A percentile compares a stretch with the other conserved stretches of the same genome.
Conservation (phyloP, 2,113 vertebrate species). For the Calyptomena viridis region DNA sequence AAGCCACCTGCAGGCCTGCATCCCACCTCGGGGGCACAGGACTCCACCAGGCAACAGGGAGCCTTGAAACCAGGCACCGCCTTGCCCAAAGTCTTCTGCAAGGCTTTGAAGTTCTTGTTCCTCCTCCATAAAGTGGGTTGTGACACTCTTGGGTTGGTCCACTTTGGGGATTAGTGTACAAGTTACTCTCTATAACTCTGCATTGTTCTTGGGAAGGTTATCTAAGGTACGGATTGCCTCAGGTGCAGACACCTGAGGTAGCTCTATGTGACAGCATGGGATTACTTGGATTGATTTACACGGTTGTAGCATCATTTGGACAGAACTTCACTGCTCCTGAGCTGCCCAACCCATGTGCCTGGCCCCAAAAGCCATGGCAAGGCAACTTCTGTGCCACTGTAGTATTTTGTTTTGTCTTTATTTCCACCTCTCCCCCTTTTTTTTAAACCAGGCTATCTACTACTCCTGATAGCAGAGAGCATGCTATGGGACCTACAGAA, state of each 20-base stretch:
- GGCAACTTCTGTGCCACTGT: neutral
- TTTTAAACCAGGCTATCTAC: neutral
- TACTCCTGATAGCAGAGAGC: neutral
- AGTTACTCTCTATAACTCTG: neutral
- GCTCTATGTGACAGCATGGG: neutral
- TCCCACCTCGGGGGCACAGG: fast-evolving
- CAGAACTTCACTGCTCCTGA: neutral
- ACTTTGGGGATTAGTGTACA: neutral
- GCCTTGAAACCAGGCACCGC: neutral
- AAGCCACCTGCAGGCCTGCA: neutral
- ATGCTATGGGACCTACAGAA: neutral
- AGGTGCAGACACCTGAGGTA: neutral
- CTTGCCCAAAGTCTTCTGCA: neutral
- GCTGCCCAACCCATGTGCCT: neutral
- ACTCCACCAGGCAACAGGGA: neutral
- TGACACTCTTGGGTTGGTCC: neutral
- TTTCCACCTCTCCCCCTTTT: neutral
- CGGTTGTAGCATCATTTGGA: neutral
- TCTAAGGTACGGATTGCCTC: neutral
- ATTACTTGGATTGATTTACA: neutral
- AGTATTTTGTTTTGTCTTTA: neutral
- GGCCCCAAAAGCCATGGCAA: fast-evolving
- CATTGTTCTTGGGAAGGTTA: neutral
- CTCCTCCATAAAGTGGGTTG: neutral
- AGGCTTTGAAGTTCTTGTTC: neutral